Base-by-base conservation (phyloP, 2,113 vertebrate species). In the Caracal caracal region DNA sequence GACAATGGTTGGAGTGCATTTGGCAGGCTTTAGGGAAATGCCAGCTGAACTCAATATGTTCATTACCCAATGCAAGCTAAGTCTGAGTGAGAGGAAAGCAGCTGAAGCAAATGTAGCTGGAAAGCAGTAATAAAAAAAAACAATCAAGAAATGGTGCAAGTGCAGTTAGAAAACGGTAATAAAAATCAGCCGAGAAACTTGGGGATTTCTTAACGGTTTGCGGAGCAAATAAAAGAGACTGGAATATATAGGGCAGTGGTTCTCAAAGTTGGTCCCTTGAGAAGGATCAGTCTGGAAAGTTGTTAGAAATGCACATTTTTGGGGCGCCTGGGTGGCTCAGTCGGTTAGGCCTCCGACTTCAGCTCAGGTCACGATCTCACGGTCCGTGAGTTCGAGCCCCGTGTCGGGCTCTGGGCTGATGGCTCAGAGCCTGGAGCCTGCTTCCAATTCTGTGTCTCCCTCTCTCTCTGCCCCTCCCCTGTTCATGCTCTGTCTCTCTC, bases 1-100 rank as follows among this genome's bases (percentile, higher is more conserved):
- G 95, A 95, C 92, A 96, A 95, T 96, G 84, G 87, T 26, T 95
- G 47, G 73, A 92, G 70, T 66, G 81, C 43, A 84, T 65, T 97
- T 97, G 95, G 92, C 92, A 97, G 84, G 6, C 43, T 81, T 84
- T 43, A 81, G 95, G 80, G 65, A 96, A 94, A 93, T 22, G 95
- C 65, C 79, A 85, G 80, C 80, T 92, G 90, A 96, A 96, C 84
- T 51, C 81, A 95, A 56, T 94, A 93, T 97, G 94, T 92, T 97
- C 90, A 78, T 97, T 92, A 47, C 70, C 85, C 88, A 93, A 76
- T 79, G 53, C 43, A 84, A 71, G 88, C 37, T 13, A 59, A 88
- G 73, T 13, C 81, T 81, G 94, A 76, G 76, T 1, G 4, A 87
- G 70, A 95, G 40, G 90, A 94, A 96, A 49, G 49, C 80, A 93